phyloP scores from a whole-genome alignment of 2,797 vertebrate genomes.

The Alauda arvensis region DNA sequence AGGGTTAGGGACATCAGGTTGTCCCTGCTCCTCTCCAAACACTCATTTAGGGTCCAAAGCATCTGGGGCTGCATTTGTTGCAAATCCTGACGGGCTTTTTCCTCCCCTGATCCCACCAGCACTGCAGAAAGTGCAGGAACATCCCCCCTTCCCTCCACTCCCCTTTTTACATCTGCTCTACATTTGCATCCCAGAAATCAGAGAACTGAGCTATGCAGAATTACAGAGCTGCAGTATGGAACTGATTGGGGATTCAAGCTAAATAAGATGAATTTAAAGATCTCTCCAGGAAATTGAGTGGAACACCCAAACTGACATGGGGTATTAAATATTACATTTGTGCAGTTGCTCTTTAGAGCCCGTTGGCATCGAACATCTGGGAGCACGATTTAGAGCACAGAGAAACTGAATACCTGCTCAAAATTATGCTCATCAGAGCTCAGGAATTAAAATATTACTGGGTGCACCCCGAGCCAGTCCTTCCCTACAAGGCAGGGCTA shows the following conservation, averaged over 20 bases:
- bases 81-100: background rate
- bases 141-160: slow-evolving; percentile 36
- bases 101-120: background rate
- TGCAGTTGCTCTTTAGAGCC: slow-evolving; percentile 52
- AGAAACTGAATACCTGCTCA: slow-evolving; percentile 75
- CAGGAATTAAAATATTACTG: slow-evolving; percentile 73
- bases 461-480: slow-evolving; percentile 36
- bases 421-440: slow-evolving; percentile 72
- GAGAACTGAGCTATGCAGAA: slow-evolving; percentile 67
- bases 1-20: background rate
- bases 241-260: slow-evolving; percentile 72
- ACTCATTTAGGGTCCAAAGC: background rate
- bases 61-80: background rate
- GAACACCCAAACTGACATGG: slow-evolving; percentile 78
- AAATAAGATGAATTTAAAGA: slow-evolving; percentile 72
- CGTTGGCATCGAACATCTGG: slow-evolving; percentile 72
- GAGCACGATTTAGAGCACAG: slow-evolving; percentile 48
- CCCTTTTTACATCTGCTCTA: slow-evolving; percentile 78
- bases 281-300: slow-evolving; percentile 82
- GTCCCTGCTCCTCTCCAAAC: background rate
- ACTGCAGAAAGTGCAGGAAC: slow-evolving; percentile 49
- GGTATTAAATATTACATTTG: slow-evolving; percentile 73
- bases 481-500: slow-evolving; percentile 68
- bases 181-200: slow-evolving; percentile 78
- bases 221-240: slow-evolving; percentile 60